These are phyloP conservation scores for Larimichthys crocea DNA, from an alignment of 2,113 vertebrate species.

Conservation along the genomic window DNA sequence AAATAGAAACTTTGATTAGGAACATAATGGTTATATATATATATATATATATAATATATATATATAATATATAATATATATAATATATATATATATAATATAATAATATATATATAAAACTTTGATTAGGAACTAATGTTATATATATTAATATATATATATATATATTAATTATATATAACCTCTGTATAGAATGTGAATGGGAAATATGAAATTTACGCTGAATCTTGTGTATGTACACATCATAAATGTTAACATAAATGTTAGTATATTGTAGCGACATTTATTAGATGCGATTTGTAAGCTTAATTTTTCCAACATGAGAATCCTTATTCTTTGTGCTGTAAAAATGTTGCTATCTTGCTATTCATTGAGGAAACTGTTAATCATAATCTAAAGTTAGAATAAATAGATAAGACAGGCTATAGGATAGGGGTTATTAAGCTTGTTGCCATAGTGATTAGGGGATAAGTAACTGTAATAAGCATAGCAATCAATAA, in stretches of 20 bases:
- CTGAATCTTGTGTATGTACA: neutral
- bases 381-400: neutral
- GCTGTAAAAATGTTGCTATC: neutral
- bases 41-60: too few species aligned
- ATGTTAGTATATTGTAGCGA: neutral
- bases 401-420: neutral
- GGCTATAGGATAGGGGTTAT: neutral
- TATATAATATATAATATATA: too few species aligned
- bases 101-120: too few species aligned
- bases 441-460: constrained; percentile 36
- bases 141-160: too few species aligned
- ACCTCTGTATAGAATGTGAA: too few species aligned
- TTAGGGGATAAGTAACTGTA: neutral
- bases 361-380: neutral
- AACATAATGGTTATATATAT: too few species aligned
- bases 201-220: neutral
- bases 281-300: neutral
- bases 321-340: neutral
- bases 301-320: neutral
- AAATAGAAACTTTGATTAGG: too few species aligned
- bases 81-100: too few species aligned
- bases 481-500: neutral
- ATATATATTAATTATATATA: too few species aligned
- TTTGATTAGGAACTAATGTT: too few species aligned
- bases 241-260: neutral